Evolutionary conservation across 92 coral and sea anemone species (phyloP), one percentile per base, ranked within the genome.

Genomic region (Blastomussa wellsi): DNA sequence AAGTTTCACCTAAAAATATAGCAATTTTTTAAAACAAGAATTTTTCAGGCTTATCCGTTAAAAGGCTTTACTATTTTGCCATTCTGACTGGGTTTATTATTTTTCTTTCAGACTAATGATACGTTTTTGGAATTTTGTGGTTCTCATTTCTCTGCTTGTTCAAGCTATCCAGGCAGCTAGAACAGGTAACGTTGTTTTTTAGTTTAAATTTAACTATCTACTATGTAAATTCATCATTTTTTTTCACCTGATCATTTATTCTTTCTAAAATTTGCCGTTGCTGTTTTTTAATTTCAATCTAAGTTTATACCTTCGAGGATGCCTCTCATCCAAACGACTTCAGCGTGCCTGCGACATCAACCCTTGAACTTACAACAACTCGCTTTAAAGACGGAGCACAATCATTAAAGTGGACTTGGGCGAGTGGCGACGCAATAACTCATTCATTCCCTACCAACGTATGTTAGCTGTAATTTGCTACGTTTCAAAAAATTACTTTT

Each of bases 381-480:
- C 82, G 36, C 33, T 78, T 36, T 36, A 78, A 78, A 39, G 82
- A 78, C 19, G 71, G 71, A 7, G 17, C 32, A 57, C 36, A 78
- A 38, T 78, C 82, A 5, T 29, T 78, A 52, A 78, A 22, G 67
- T 78, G 82, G 82, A 59, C 31, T 0, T 78, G 82, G 82, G 19
- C 47, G 29, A 78, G 71, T 39, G 82, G 82, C 1, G 71, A 57
- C 24, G 20, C 24, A 55, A 32, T 78, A 9, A 78, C 71, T 7
- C 51, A 57, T 57, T 11, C 31, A 20, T 19, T 78, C n/a, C 17
- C 67, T 8, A 7, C 77, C 13, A 44, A 38, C 15, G 71, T 77
- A 53, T 15, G 81, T 74, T 24, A 24, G n/a, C 11, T 2, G 5
- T 13, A 17, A 0, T 59, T 32, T 35, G 11, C 35, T 20, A 48